A percentile compares a stretch with the other conserved stretches of the same genome.
Evolutionary conservation across 2,888 invertebrate genomes (phyloP).

Genomic region (Caenorhabditis macrosperma): DNA sequence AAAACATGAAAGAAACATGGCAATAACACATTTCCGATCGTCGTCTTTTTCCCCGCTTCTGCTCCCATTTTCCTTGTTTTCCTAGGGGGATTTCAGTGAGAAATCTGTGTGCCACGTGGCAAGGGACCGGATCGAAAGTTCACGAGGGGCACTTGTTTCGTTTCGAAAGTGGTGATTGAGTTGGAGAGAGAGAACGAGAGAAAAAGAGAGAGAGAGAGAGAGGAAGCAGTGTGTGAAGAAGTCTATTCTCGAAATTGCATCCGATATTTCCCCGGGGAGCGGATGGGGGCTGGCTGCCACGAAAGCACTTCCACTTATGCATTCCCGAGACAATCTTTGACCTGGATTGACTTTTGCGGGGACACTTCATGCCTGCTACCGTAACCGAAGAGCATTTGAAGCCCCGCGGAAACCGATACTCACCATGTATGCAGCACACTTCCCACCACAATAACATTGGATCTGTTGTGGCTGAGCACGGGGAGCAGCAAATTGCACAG

Average conservation of each 20-base stretch:
- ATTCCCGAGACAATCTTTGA: conserved; percentile 2
- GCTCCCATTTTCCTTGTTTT: background rate
- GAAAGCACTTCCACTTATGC: conserved; percentile 2
- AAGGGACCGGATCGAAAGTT: background rate
- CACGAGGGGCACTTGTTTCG: background rate
- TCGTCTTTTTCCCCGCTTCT: no score
- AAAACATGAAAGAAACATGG: background rate
- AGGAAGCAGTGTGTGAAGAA: conserved; percentile 6
- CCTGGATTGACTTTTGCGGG: background rate
- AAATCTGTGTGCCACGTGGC: background rate
- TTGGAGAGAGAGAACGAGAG: no score
- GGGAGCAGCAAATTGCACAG: conserved; percentile 72
- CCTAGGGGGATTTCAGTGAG: no score
- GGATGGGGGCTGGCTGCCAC: background rate
- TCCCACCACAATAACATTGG: conserved; percentile 77
- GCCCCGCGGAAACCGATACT: conserved; percentile 52
- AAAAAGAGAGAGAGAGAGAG: background rate
- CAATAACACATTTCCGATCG: background rate
- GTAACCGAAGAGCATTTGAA: no score
- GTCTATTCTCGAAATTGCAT: conserved; percentile 54
- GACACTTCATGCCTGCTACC: no score
- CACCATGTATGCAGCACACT: conserved; percentile 78
- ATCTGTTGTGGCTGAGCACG: conserved; percentile 69
- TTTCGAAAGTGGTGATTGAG: background rate
- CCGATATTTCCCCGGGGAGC: conserved; percentile 51